A percentile compares a stretch with the other conserved stretches of the same genome.
These are phyloP conservation scores for Darevskia nairensis DNA, from an alignment of 2,797 vertebrate species.

Conservation along the genomic window DNA sequence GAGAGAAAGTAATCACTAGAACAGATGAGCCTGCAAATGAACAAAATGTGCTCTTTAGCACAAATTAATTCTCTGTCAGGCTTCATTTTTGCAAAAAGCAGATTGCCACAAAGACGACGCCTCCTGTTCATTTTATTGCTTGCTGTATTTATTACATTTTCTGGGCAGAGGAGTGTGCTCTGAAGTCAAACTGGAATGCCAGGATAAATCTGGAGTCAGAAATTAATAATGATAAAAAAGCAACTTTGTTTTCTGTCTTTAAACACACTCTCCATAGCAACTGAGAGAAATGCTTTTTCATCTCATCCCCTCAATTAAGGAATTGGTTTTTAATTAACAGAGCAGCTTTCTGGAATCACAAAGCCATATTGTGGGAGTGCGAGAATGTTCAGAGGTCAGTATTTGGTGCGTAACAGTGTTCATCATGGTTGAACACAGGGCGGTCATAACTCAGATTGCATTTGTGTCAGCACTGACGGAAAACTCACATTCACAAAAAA, in stretches of 20 bases:
- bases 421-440: neutral
- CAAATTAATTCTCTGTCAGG: neutral
- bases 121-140: neutral
- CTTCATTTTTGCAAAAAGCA: neutral
- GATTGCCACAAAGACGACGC: neutral
- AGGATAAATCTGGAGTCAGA: neutral
- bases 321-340: constrained; percentile 17
- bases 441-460: neutral
- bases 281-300: no score
- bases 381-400: neutral
- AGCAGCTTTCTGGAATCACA: neutral
- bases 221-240: neutral
- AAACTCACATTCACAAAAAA: neutral
- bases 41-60: neutral
- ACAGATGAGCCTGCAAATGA: neutral
- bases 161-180: neutral
- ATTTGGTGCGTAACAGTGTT: neutral
- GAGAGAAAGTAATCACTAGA: no score
- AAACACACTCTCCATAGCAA: neutral
- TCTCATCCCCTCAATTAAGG: constrained; percentile 1
- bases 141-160: neutral
- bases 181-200: neutral
- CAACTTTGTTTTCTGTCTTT: neutral
- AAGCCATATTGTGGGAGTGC: neutral
- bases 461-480: neutral